Evolutionary conservation across 2,797 vertebrate genomes (phyloP).

Genomic region (Silurus aristotelis): DNA sequence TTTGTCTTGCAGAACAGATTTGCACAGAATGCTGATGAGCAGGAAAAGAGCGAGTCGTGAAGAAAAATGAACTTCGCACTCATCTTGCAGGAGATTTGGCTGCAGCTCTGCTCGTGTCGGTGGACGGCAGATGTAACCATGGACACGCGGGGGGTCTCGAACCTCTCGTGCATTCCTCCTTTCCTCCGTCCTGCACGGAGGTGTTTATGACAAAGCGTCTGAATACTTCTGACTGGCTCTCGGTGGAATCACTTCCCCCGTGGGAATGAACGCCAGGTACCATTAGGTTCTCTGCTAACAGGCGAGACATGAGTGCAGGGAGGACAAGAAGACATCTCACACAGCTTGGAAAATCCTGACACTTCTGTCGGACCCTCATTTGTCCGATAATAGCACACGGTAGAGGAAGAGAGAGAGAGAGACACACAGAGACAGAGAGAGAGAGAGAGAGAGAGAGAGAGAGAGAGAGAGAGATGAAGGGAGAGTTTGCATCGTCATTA

Average conservation of each 20-base stretch:
- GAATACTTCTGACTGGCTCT: not conserved
- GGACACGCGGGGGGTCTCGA: too few relatives aligned
- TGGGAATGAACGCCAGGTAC: not conserved
- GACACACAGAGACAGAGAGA: not conserved
- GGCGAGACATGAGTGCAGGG: constrained; percentile 7
- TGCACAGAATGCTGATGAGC: constrained; percentile 50
- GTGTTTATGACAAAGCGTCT: not conserved
- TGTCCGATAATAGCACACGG: not conserved
- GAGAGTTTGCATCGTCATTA: not conserved
- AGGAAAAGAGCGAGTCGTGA: constrained; percentile 38
- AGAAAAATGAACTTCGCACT: constrained; percentile 35
- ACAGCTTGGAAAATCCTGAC: constrained; percentile 4
- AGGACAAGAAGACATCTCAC: not conserved
- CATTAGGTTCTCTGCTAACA: not conserved
- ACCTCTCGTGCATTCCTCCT: not conserved
- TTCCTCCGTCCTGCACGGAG: not conserved
- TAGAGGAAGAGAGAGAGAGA: not conserved
- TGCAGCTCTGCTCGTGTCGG: not conserved
- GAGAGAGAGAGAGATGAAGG: not conserved
- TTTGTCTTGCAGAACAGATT: constrained; percentile 47
- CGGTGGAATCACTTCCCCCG: not conserved
- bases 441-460: not conserved
- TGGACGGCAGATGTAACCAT: not conserved
- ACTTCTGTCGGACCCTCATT: constrained; percentile 14
- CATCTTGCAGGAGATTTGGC: constrained; percentile 29